Evolutionary conservation across 2,113 vertebrate genomes (phyloP), one percentile per base, ranked within the genome.

Genomic region (Myiozetetes cayanensis): DNA sequence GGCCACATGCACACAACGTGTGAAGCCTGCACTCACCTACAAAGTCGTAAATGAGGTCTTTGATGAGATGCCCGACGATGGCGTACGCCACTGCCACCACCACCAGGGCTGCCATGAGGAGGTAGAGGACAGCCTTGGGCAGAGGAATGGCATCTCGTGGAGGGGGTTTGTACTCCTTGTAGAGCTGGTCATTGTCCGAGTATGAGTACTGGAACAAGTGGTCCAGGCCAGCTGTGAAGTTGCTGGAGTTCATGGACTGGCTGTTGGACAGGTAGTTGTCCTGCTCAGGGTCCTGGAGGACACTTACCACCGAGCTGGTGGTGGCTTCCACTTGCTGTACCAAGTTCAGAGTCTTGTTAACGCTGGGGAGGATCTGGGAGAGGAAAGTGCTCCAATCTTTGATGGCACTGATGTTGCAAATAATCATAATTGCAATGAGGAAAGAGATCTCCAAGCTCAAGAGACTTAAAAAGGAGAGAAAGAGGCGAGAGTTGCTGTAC

Each of bases 51-150:
- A 99, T 94, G 85, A 99, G 98, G 94, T 99, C 99, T 97, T 99
- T 99, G 93, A 99, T 98, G 93, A 99, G 98, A 90, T 99, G 98
- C 14, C 99, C 98, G 6, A 99, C 98, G 46, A 99, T 99, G 67
- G 98, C 98, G 2, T 99, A 99, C 0, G 98, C 99, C 97, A 99
- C 98, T 10, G 98, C 98, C 78, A 99, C 98, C 95, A 99, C 98
- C 96, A 99, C 98, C 87, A 99, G 97, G 10, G 98, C 99, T 17
- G 98, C 98, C 98, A 99, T 99, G 49, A 99, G 97, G 87, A 99
- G 98, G 97, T 99, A 99, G n/a, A 99, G 98, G 33, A 99, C 98
- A 24, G 99, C 99, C 79, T 98, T 98, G 90, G 99, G 99, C 87
- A 99, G 96, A 52, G 98, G 98, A 50, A 98, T 98, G 56, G 98